Conservation (phyloP, 2,797 vertebrate genomes). For the Mormyrus proboscirostris region DNA sequence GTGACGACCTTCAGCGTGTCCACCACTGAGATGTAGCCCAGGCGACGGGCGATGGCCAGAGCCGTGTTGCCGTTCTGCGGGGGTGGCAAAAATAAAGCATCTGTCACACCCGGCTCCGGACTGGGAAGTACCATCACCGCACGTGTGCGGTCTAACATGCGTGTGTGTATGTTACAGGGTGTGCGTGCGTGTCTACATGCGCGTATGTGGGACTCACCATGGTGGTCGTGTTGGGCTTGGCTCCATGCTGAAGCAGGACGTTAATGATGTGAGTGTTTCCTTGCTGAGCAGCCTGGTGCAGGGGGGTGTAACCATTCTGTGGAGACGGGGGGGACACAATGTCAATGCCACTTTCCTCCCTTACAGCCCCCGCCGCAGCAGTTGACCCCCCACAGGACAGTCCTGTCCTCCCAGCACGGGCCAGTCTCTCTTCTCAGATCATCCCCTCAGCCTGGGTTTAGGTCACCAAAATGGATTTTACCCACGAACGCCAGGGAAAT, state of each 20-base stretch:
- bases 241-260: conserved; percentile 81
- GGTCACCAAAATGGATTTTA: background rate
- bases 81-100: background rate
- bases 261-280: conserved; percentile 98
- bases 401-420: background rate
- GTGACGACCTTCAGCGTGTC: conserved; percentile 95
- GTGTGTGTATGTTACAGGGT: background rate
- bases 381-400: background rate
- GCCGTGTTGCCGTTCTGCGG: conserved; percentile 95
- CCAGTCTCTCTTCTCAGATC: background rate
- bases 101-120: background rate
- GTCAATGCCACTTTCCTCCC: background rate
- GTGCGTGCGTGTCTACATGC: background rate
- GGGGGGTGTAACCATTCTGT: conserved; percentile 92
- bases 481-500: background rate
- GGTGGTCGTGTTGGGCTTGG: conserved; percentile 88
- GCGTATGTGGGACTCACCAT: conserved; percentile 61
- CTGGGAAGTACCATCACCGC: background rate
- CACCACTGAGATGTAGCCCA: conserved; percentile 98
- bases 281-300: conserved; percentile 97
- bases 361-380: background rate
- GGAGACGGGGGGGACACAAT: background rate
- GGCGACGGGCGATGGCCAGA: conserved; percentile 85
- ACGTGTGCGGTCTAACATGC: background rate
- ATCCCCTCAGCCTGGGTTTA: background rate